Percentiles rank a stretch among this genome's conserved stretches.
phyloP scores from a whole-genome alignment of 1,140 invertebrate species.

The Pygmarrhopalites habei region DNA sequence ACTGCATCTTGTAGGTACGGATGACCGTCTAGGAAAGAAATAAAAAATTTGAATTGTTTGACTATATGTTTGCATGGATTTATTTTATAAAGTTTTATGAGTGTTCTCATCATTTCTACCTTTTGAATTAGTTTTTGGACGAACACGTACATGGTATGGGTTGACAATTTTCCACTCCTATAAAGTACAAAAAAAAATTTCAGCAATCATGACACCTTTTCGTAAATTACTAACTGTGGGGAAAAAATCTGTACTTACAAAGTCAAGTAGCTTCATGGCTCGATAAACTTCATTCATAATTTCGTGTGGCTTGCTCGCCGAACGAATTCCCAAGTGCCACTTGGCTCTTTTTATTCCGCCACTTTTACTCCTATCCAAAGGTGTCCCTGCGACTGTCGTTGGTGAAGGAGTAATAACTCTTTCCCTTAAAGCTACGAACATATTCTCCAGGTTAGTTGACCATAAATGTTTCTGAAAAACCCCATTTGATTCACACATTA shows the following conservation, averaged over 20 bases:
- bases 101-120: no score
- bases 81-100: no score
- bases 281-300: conserved; percentile 99
- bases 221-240: no score
- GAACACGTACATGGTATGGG: conserved; percentile 82
- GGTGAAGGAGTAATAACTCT: conserved; percentile 48
- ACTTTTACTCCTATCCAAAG: conserved; percentile 48
- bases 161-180: conserved; percentile 98
- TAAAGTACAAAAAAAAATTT: conserved; percentile 28
- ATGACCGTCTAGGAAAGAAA: no score
- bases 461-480: no score
- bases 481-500: no score
- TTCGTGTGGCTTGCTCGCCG: conserved; percentile 97
- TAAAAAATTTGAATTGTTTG: no score
- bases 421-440: conserved; percentile 56
- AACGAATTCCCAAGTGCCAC: conserved; percentile 97
- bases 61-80: no score
- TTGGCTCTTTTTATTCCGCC: conserved; percentile 88
- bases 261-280: conserved; percentile 95
- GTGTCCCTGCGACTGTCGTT: conserved; percentile 43
- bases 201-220: no score
- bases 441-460: no score
- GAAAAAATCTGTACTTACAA: conserved; percentile 62
- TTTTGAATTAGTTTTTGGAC: conserved; percentile 77
- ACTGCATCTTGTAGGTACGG: no score